Conservation (phyloP, 2,888 invertebrate genomes). For the Agrotis segetum region DNA sequence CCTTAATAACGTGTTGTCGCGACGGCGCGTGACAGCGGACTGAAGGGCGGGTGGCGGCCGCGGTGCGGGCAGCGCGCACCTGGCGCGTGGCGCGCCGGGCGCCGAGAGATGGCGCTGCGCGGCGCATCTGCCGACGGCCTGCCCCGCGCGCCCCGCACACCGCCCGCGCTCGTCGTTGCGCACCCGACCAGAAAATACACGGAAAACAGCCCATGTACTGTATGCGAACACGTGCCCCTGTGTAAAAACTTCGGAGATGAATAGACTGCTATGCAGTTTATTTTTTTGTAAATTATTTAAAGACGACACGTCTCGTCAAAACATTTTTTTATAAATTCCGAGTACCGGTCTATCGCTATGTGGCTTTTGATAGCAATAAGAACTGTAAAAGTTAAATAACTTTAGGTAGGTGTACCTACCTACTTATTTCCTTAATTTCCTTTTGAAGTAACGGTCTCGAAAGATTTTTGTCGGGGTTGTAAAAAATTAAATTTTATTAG, state of each 20-base stretch:
- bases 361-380: conserved; percentile 3
- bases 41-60: conserved; percentile 87
- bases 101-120: conserved; percentile 89
- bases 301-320: conserved; percentile 38
- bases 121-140: conserved; percentile 87
- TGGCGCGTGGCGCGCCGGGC: conserved; percentile 76
- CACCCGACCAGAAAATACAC: conserved; percentile 87
- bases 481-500: too few species aligned
- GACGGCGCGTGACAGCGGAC: conserved; percentile 89
- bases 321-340: conserved; percentile 33
- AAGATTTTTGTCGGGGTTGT: too few species aligned
- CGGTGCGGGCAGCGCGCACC: conserved; percentile 87
- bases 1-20: conserved; percentile 82
- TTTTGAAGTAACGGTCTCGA: too few species aligned
- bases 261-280: conserved; percentile 76
- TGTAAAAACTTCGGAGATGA: conserved; percentile 83
- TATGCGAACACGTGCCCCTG: conserved; percentile 87
- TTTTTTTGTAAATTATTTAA: conserved; percentile 52
- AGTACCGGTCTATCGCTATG: conserved; percentile 7
- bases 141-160: conserved; percentile 70
- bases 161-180: conserved; percentile 68
- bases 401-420: not conserved
- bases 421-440: too few species aligned
- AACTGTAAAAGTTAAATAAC: conserved; percentile 3
- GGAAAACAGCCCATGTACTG: conserved; percentile 86